phyloP scores from a whole-genome alignment of 2,113 vertebrate genomes.

The Tachysurus vachellii region DNA sequence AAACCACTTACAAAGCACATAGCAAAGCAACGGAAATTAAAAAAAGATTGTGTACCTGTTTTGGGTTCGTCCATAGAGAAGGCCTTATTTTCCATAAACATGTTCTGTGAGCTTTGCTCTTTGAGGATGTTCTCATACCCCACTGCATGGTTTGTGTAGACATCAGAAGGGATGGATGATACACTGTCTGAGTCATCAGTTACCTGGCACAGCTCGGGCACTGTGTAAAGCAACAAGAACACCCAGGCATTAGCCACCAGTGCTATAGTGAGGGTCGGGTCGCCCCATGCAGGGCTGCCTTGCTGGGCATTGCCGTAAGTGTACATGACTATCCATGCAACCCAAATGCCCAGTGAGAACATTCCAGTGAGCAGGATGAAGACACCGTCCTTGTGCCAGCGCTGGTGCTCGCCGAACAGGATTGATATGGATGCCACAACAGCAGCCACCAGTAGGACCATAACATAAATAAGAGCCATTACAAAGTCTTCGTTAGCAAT shows the following conservation, averaged over 20 bases:
- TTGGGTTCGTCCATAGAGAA: conserved; percentile 91
- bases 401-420: conserved; percentile 74
- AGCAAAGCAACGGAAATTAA: not conserved
- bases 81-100: conserved; percentile 93
- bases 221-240: conserved; percentile 83
- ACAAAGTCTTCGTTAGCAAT: conserved; percentile 86
- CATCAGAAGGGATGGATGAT: conserved; percentile 64
- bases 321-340: conserved; percentile 90
- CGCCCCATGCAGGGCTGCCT: conserved; percentile 75
- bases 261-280: conserved; percentile 89
- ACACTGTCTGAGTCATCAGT: conserved; percentile 63
- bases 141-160: conserved; percentile 76
- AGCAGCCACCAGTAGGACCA: conserved; percentile 78
- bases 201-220: conserved; percentile 83
- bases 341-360: conserved; percentile 84
- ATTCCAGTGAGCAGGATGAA: conserved; percentile 76
- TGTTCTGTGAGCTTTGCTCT: conserved; percentile 81
- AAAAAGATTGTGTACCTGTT: conserved; percentile 70
- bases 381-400: conserved; percentile 77
- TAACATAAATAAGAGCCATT: conserved; percentile 92
- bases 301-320: conserved; percentile 77
- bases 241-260: conserved; percentile 83
- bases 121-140: conserved; percentile 93
- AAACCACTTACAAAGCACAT: not conserved
- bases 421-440: conserved; percentile 68